Conservation (phyloP, 2,113 vertebrate genomes). For the Halichoeres trimaculatus region DNA sequence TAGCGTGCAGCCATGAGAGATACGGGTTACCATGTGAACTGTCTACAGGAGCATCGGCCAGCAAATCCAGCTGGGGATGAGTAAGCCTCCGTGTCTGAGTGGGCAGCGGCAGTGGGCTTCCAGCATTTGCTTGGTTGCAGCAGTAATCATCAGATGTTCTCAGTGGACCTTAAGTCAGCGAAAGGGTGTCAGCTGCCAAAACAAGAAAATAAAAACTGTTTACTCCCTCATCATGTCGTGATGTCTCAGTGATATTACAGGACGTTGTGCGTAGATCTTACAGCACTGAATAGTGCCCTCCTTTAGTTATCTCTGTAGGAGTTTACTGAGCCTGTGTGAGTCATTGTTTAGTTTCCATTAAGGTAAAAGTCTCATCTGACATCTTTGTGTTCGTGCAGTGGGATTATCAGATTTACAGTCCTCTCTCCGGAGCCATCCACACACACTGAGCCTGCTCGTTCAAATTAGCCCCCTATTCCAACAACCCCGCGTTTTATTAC, state of each 20-base stretch:
- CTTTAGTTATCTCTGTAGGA: slow-evolving; percentile 25
- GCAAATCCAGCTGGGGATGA: slow-evolving; percentile 67
- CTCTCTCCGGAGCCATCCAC: slow-evolving; percentile 55
- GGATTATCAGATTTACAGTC: slow-evolving; percentile 72
- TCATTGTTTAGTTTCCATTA: slow-evolving; percentile 72
- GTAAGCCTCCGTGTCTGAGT: slow-evolving; percentile 70
- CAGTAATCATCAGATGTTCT: slow-evolving; percentile 72
- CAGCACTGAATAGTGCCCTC: slow-evolving; percentile 1
- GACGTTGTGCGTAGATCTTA: slow-evolving; percentile 28
- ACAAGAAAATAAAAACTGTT: slow-evolving; percentile 50
- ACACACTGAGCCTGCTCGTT: slow-evolving; percentile 57
- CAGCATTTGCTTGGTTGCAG: slow-evolving; percentile 60
- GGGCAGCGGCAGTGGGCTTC: slow-evolving; percentile 57
- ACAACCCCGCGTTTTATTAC: slow-evolving; percentile 28
- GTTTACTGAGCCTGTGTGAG: slow-evolving; percentile 51
- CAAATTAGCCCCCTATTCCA: slow-evolving; percentile 58
- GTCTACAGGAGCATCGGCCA: slow-evolving; percentile 57
- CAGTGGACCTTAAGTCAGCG: slow-evolving; percentile 64
- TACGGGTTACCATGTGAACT: slow-evolving; percentile 70
- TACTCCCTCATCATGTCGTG: slow-evolving; percentile 28
- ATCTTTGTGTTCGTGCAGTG: slow-evolving; percentile 59
- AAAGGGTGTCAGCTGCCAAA: slow-evolving; percentile 57
- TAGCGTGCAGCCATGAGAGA: slow-evolving; percentile 35
- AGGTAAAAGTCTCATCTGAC: slow-evolving; percentile 63
- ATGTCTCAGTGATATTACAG: neutral